Evolutionary conservation across 1,140 invertebrate genomes (phyloP), one percentile per base, ranked within the genome.

Genomic region (Phymorhynchus buccinoides): DNA sequence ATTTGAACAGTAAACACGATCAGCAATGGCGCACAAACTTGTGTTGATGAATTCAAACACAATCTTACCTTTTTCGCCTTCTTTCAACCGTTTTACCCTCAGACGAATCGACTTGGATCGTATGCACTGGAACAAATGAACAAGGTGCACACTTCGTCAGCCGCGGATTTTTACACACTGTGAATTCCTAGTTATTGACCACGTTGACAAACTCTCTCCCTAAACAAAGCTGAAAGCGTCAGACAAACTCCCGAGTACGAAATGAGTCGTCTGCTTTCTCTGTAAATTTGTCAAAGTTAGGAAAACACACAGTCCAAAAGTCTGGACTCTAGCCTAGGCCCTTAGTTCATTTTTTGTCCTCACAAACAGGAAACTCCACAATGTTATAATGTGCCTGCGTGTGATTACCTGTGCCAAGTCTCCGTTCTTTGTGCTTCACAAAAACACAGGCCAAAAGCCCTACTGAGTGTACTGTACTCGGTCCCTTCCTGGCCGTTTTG

Each of bases 61-160:
- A 14, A 22, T 35, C 97, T 97, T 93, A 98, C 97, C 96, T 92
- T 97, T 94, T 94, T 96, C 96, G 83, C 96, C 96, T 88, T 97
- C 96, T 89, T 96, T 97, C 91, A 96, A 95, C 92, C 97, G 95
- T 92, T 97, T 97, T 81, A 99, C 97, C 84, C 97, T 95, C 48
- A 99, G 94, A 93, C 97, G 98, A 94, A 99, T 98, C 89, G 97
- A 97, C 92, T 97, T 96, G 62, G 97, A 98, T 93, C 96, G 96
- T 91, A 99, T 98, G 93, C 97, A 98, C 97, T 98, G 94, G 84
- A 92, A 83, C 35, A 12, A 39, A 52, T 52, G 22, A 14, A 62
- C 56, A 62, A 62, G 18, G 56, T 27, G n/a, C 56, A 27, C 12
- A 62, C 12, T 62, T 14, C 22, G 56, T 62, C 12, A 62, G 56